Evolutionary conservation across 2,113 vertebrate species (phyloP), one percentile per base, ranked within the genome.

Genomic region (Oostethus manadensis): DNA sequence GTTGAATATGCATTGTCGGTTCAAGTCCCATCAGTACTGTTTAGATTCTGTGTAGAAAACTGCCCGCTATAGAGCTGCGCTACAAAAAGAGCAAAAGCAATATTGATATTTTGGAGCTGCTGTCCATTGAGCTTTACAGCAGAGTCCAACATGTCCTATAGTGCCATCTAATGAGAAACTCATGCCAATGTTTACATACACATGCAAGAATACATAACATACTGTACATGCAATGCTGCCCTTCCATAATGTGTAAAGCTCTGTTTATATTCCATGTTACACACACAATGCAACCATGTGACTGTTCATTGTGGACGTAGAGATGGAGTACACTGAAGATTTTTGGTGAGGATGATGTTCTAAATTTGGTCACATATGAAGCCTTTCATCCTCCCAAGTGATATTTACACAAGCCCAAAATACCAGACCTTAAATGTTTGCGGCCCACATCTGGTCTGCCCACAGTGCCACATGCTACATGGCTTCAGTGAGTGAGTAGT

Each of bases 11-110:
- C 51, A 65, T 38, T 69, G 73, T 80, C 71, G 64, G 67, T 74
- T 47, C 17, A 15, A 42, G 66, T 38, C 69, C 60, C 68, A 74
- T 65, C 55, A 72, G 33, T 60, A 65, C 70, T 60, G 68, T 33
- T 68, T 56, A 11, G 53, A 48, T 49, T 77, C n/a, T 35, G 15
- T 58, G 47, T 59, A 16, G 14, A n/a, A 29, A 64, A 44, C 58
- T 53, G 70, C 76, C 58, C 55, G 77, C 73, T 78, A 80, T 75
- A 76, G 73, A 80, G 71, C 63, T 74, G 74, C 71, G 67, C 74
- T 73, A 21, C 70, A 77, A 42, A 82, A 84, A 77, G 65, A 78
- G 79, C 80, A 73, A 78, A 86, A 86, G 84, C 86, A 89, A 58
- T 58, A 58, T 35, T n/a, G 15, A 85, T 85, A 86, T 78, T 79